phyloP scores from a whole-genome alignment of 1,140 invertebrate species.

The Micrasema longulum region DNA sequence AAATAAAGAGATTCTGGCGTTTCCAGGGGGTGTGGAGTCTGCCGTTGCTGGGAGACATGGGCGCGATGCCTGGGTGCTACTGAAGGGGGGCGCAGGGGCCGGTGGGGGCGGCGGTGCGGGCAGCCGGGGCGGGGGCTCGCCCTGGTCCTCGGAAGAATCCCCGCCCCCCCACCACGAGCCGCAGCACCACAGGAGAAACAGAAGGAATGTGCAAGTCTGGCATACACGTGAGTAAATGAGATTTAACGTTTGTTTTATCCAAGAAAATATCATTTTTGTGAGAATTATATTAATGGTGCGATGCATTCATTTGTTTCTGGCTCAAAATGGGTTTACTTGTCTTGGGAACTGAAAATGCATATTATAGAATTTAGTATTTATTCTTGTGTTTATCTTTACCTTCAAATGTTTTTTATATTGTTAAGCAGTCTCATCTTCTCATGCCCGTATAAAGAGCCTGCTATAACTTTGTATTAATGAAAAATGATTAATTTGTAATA shows the following conservation, averaged over 20 bases:
- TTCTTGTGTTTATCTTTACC: no score
- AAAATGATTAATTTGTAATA: no score
- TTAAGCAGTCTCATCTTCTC: no score
- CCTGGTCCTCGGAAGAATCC: slow-evolving; percentile 80
- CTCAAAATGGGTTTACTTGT: no score
- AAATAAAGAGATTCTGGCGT: slow-evolving; percentile 19
- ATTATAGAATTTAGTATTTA: no score
- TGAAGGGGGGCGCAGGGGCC: slow-evolving; percentile 67
- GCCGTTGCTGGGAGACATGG: slow-evolving; percentile 49
- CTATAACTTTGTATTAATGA: no score
- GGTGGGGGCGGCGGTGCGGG: slow-evolving; percentile 60
- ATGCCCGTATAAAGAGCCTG: no score
- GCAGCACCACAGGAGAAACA: slow-evolving; percentile 44
- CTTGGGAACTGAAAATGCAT: no score
- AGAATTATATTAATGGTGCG: no score
- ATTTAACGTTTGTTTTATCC: background rate
- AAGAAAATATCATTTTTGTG: no score
- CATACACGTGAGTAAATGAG: slow-evolving; percentile 47
- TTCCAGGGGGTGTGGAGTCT: slow-evolving; percentile 58
- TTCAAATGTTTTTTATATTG: no score
- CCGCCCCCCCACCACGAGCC: slow-evolving; percentile 46
- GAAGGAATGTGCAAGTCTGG: slow-evolving; percentile 50
- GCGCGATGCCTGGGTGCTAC: slow-evolving; percentile 56
- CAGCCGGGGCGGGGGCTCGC: slow-evolving; percentile 71
- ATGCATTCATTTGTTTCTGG: no score